Base-by-base conservation (phyloP, 2,113 vertebrate species). In the Ageneiosus marmoratus region DNA sequence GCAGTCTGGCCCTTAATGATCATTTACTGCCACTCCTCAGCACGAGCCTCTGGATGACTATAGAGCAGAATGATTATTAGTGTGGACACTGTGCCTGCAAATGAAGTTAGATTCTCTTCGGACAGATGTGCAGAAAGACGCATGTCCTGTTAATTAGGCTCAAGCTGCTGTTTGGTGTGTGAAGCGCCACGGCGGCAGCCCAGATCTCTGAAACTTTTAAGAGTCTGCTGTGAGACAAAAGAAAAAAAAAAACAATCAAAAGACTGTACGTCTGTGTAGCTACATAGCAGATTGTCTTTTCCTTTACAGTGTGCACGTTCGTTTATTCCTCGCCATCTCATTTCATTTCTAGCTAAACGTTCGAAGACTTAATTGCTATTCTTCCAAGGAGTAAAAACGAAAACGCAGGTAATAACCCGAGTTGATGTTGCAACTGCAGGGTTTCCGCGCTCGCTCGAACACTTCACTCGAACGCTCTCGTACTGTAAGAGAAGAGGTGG, bases 81-180 rank as follows among this genome's bases (percentile, higher is more conserved):
- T 79, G 62, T 69, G 83, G 86, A 89, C 86, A 84, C 86, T 70
- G 65, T 32, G 86, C 81, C 83, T 22, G 81, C 83, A 85, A 86
- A 85, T 88, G 46, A 88, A 80, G 51, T 83, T 81, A 78, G 79
- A 79, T 84, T 82, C 69, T 86, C 84, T 69, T 86, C 60, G 16
- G 79, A 85, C 74, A 86, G 85, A 86, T 86, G 83, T 85, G 83
- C 80, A 89, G 73, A 86, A 77, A 74, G 84, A 86, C 78, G 74
- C 63, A 80, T 78, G 83, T 82, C 86, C 85, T 34, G 60, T 85
- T 89, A 89, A 88, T 88, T 87, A 86, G 77, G 77, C 81, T 85
- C 83, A 79, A 85, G 88, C 86, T 83, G 88, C 86, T 86, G 84
- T 87, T 88, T 84, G 72, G 74, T 53, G n/a, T 70, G 81, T n/a